phyloP scores from a whole-genome alignment of 2,797 vertebrate genomes.

The Clarias fuscus region DNA sequence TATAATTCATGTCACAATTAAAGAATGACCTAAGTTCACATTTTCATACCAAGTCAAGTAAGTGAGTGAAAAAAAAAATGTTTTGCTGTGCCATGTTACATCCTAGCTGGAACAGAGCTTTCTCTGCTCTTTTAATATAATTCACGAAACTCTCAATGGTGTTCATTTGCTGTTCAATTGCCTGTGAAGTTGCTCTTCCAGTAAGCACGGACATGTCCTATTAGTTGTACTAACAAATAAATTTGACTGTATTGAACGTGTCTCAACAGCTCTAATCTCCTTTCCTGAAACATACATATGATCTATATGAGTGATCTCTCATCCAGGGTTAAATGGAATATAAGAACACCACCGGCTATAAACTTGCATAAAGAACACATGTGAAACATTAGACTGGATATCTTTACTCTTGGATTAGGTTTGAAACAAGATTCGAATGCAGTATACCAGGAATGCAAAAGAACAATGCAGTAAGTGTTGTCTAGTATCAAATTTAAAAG shows the following conservation, averaged over 20 bases:
- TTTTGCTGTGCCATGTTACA: not conserved
- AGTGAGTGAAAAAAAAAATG: not conserved
- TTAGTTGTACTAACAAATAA: constrained; percentile 13
- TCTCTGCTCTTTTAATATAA: not conserved
- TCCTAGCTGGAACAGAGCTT: not conserved
- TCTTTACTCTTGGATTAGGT: not conserved
- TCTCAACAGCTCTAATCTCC: not conserved
- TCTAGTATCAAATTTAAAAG: not conserved
- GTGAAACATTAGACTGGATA: not conserved
- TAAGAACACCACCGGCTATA: not conserved
- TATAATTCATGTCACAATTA: not conserved
- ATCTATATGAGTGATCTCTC: constrained; percentile 20
- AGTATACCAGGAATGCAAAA: not conserved
- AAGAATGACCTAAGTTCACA: not conserved
- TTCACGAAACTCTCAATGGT: constrained; percentile 4
- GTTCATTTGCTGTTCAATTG: constrained; percentile 1
- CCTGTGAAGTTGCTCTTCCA: constrained; percentile 21
- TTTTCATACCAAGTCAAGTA: not conserved
- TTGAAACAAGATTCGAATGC: not conserved
- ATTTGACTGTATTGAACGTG: not conserved
- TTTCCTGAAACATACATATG: constrained; percentile 4
- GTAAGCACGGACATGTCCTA: not conserved
- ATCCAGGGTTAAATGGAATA: not conserved
- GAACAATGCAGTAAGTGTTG: not conserved
- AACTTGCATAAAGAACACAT: not conserved